Evolutionary conservation across 2,113 vertebrate genomes (phyloP).

Genomic region (Hystrix cristata): DNA sequence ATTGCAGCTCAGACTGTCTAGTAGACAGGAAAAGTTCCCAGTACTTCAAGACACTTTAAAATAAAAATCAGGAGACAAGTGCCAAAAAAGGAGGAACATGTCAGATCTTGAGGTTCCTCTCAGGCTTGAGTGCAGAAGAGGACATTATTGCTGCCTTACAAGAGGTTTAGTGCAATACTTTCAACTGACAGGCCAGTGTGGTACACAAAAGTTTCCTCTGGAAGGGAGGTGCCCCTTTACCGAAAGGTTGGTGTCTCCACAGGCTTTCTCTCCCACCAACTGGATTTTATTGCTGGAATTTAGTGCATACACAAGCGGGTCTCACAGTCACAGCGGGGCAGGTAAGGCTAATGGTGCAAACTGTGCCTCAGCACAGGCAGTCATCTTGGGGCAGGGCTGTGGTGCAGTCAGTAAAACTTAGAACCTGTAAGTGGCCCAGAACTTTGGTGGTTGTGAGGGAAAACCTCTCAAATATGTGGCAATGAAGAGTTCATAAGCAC

Average conservation of each 20-base stretch:
- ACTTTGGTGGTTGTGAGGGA: slow-evolving; percentile 40
- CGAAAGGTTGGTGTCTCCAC: neutral
- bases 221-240: neutral
- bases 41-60: slow-evolving; percentile 44
- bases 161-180: slow-evolving; percentile 64
- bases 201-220: neutral
- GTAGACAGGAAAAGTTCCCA: slow-evolving; percentile 30
- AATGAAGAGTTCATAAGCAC: slow-evolving; percentile 28
- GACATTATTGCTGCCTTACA: slow-evolving; percentile 62
- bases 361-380: neutral
- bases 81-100: neutral
- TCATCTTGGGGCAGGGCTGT: neutral
- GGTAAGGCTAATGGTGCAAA: slow-evolving; percentile 51
- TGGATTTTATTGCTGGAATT: neutral
- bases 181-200: neutral
- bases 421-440: neutral
- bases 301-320: neutral
- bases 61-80: slow-evolving; percentile 46
- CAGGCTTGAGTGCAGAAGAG: neutral
- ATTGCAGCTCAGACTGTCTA: slow-evolving; percentile 66
- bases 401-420: neutral
- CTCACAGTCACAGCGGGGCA: neutral
- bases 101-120: neutral
- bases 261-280: neutral
- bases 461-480: neutral